These are phyloP conservation scores for Myotis davidii DNA, from an alignment of 2,113 vertebrate genomes.

Conservation along the genomic window DNA sequence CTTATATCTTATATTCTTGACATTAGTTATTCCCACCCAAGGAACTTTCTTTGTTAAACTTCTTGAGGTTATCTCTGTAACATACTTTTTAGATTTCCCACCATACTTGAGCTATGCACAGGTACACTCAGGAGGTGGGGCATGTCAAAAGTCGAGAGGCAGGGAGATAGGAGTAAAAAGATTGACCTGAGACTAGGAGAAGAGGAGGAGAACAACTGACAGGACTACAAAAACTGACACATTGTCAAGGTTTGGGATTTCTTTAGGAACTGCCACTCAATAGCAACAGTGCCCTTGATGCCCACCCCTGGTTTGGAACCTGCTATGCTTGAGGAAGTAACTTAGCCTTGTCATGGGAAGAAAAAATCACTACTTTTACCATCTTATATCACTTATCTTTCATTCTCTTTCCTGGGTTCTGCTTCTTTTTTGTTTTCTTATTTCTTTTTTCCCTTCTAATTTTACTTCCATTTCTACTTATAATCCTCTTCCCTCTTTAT, in stretches of 20 bases:
- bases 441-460: slow-evolving; percentile 20
- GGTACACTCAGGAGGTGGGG: not conserved
- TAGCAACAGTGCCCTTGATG: not conserved
- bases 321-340: slow-evolving; percentile 49
- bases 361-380: not conserved
- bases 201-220: no score
- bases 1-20: not conserved
- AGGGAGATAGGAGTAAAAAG: not conserved
- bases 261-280: not conserved
- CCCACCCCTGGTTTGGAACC: slow-evolving; percentile 56
- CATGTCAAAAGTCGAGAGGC: not conserved
- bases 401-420: slow-evolving; percentile 10
- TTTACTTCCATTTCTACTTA: slow-evolving; percentile 42
- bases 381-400: not conserved
- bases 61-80: not conserved
- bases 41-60: not conserved
- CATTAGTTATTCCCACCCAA: not conserved
- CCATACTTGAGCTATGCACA: not conserved
- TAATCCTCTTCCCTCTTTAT: slow-evolving; percentile 30
- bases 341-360: slow-evolving; percentile 3
- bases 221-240: no score
- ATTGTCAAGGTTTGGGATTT: not conserved
- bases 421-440: slow-evolving; percentile 41
- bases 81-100: not conserved
- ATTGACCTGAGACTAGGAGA: not conserved